phyloP scores from a whole-genome alignment of 1,140 invertebrate species.

The Cyclina sinensis region DNA sequence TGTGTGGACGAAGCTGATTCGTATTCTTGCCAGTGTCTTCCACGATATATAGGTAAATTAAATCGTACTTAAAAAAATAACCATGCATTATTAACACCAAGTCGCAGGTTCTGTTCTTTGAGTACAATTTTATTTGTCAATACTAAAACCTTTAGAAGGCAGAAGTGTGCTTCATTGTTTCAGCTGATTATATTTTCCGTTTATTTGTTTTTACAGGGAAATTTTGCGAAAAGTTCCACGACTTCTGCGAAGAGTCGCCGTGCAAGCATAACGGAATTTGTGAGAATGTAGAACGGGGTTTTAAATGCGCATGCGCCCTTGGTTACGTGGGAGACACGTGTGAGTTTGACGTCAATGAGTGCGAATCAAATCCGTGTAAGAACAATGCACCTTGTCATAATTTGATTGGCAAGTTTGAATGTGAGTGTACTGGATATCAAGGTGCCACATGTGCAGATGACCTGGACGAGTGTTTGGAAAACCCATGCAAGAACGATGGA shows the following conservation, averaged over 20 bases:
- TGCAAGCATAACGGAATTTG: conserved; percentile 68
- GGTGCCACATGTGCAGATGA: conserved; percentile 89
- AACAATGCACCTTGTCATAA: conserved; percentile 46
- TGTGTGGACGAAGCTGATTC: conserved; percentile 80
- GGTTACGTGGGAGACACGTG: conserved; percentile 97
- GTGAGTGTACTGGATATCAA: conserved; percentile 92
- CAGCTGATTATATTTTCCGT: no score
- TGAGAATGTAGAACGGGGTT: conserved; percentile 26
- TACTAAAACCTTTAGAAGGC: background rate
- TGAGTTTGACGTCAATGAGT: conserved; percentile 92
- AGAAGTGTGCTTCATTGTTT: no score
- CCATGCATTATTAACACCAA: no score
- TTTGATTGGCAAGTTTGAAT: conserved; percentile 86
- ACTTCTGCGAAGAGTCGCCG: conserved; percentile 36
- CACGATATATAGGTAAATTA: conserved; percentile 76
- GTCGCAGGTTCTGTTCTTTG: background rate
- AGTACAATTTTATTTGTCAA: background rate
- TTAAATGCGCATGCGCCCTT: conserved; percentile 31
- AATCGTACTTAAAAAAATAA: no score
- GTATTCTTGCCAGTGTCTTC: conserved; percentile 82
- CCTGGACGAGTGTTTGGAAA: conserved; percentile 38
- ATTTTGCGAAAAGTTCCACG: conserved; percentile 83
- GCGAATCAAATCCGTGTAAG: conserved; percentile 59
- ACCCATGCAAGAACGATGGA: conserved; percentile 62
- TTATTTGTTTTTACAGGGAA: conserved; percentile 95